A percentile compares a stretch with the other conserved stretches of the same genome.
Evolutionary conservation across 2,797 vertebrate species (phyloP).

Genomic region (Acropternis orthonyx): DNA sequence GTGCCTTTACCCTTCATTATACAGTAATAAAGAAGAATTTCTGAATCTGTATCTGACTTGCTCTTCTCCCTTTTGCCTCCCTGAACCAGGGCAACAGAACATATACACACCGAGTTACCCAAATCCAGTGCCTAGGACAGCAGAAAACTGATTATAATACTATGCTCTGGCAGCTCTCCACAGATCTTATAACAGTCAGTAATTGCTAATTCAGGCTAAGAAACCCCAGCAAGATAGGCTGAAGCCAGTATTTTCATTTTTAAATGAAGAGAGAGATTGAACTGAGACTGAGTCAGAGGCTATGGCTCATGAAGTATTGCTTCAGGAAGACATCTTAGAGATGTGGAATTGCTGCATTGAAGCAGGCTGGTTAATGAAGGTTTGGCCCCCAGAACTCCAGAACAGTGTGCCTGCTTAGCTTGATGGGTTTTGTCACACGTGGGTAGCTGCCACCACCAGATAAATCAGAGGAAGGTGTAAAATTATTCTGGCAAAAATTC

Average conservation of each 20-base stretch:
- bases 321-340: background rate
- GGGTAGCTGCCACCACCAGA: background rate
- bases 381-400: background rate
- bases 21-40: background rate
- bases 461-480: background rate
- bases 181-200: background rate
- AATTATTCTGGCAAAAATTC: background rate
- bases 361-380: background rate
- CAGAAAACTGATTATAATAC: background rate
- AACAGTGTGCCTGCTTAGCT: background rate
- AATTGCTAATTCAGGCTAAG: constrained; percentile 10
- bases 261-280: background rate
- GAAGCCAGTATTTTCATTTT: background rate
- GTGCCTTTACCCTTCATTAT: background rate
- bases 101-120: background rate
- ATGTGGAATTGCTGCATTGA: background rate
- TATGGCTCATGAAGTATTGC: background rate
- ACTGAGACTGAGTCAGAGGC: background rate
- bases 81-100: background rate
- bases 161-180: background rate
- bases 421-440: background rate
- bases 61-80: background rate
- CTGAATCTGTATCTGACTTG: background rate
- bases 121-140: background rate
- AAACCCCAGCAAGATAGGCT: background rate